Evolutionary conservation across 2,888 invertebrate genomes (phyloP).

Genomic region (Caenorhabditis macrosperma): DNA sequence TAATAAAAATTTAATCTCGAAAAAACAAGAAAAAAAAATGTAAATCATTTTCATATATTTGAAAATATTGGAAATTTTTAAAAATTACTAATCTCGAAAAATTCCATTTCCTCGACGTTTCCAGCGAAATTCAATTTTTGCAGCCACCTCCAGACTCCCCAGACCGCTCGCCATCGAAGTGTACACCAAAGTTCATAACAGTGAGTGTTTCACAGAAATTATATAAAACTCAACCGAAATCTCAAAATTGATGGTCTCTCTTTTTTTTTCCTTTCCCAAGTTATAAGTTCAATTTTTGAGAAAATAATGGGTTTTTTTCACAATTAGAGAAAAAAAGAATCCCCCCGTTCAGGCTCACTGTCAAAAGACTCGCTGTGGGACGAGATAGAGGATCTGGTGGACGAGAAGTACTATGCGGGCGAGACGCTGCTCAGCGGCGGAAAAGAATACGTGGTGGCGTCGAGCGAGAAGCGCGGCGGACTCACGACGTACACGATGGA

Average conservation of each 20-base stretch:
- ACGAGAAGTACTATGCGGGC: constrained; percentile 32
- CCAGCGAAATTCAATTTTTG: constrained; percentile 3
- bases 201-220: too few species aligned
- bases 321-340: background rate
- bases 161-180: constrained; percentile 43
- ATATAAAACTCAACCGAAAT: background rate
- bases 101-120: background rate
- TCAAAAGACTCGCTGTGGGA: constrained; percentile 33
- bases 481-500: constrained; percentile 38
- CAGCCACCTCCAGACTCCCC: constrained; percentile 37
- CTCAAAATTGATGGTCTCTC: too few species aligned
- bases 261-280: too few species aligned
- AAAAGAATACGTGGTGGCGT: constrained; percentile 30
- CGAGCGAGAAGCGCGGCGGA: constrained; percentile 45
- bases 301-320: too few species aligned
- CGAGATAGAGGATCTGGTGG: constrained; percentile 49
- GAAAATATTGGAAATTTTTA: background rate
- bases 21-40: too few species aligned
- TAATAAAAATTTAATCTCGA: too few species aligned
- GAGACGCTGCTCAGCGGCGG: constrained; percentile 27
- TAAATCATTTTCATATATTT: background rate
- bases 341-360: constrained; percentile 19
- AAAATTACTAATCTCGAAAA: too few species aligned
- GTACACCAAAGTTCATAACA: constrained; percentile 43
- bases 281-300: too few species aligned